These are phyloP conservation scores for Mylabris phalerata DNA, from an alignment of 1,140 invertebrate genomes.

Conservation along the genomic window DNA sequence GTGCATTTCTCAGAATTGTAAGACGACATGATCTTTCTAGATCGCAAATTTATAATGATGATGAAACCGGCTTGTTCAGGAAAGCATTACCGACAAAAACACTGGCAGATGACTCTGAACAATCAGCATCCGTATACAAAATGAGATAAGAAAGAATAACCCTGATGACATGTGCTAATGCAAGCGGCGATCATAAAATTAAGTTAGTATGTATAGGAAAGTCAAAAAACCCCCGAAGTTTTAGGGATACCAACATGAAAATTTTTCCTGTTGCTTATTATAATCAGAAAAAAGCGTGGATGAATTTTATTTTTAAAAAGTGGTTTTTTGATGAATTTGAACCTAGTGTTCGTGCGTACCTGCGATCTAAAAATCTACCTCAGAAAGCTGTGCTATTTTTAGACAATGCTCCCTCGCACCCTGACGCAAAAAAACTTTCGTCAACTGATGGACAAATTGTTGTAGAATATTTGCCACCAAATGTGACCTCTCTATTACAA, in stretches of 20 bases:
- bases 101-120: conserved; percentile 29
- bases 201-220: conserved; percentile 34
- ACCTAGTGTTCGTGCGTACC: not conserved
- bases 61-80: conserved; percentile 40
- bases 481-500: too few relatives aligned
- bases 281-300: conserved; percentile 15
- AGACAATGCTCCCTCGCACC: conserved; percentile 30
- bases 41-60: not conserved
- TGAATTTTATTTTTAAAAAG: too few relatives aligned
- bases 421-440: too few relatives aligned
- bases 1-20: not conserved
- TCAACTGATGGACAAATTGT: too few relatives aligned
- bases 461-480: too few relatives aligned
- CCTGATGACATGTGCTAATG: conserved; percentile 3
- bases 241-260: conserved; percentile 23
- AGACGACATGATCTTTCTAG: too few relatives aligned
- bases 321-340: too few relatives aligned
- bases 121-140: conserved; percentile 1
- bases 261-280: conserved; percentile 31
- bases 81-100: conserved; percentile 37
- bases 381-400: conserved; percentile 37
- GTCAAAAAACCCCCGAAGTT: conserved; percentile 29
- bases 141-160: not conserved
- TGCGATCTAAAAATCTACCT: conserved; percentile 20
- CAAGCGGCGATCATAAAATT: conserved; percentile 30